Evolutionary conservation across 2,797 vertebrate species (phyloP).

Genomic region (Labroides dimidiatus): DNA sequence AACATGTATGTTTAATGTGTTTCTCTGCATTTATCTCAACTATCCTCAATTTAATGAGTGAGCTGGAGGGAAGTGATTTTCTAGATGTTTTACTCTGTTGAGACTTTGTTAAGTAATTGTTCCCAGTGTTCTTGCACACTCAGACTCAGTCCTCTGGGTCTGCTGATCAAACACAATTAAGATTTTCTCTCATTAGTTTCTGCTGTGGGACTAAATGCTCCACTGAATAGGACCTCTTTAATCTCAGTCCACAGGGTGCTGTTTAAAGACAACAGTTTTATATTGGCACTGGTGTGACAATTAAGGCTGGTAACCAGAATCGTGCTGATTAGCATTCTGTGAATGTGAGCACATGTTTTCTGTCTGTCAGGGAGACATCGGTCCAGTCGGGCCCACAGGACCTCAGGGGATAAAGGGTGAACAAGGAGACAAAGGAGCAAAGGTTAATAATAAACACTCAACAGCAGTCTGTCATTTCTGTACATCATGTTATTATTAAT

Average conservation of each 20-base stretch:
- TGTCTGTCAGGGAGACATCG: conserved; percentile 86
- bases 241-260: conserved; percentile 52
- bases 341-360: conserved; percentile 7
- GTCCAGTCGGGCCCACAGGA: conserved; percentile 84
- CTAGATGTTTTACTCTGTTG: conserved; percentile 51
- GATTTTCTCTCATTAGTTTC: conserved; percentile 64
- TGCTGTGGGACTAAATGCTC: conserved; percentile 49
- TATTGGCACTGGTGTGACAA: conserved; percentile 7
- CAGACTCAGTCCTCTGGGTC: conserved; percentile 60
- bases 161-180: conserved; percentile 67
- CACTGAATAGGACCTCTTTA: conserved; percentile 46
- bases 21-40: conserved; percentile 32
- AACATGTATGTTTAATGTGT: conserved; percentile 1
- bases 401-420: conserved; percentile 86
- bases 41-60: conserved; percentile 12
- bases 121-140: conserved; percentile 51
- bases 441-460: conserved; percentile 77
- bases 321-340: conserved; percentile 19
- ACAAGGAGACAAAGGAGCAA: conserved; percentile 89
- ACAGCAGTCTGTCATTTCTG: background rate
- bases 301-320: conserved; percentile 13
- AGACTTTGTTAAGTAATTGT: conserved; percentile 71
- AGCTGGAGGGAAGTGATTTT: conserved; percentile 47
- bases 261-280: conserved; percentile 42
- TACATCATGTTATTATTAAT: background rate